A percentile compares a stretch with the other conserved stretches of the same genome.
Evolutionary conservation across 2,797 vertebrate species (phyloP).

Genomic region (Knipowitschia caucasica): DNA sequence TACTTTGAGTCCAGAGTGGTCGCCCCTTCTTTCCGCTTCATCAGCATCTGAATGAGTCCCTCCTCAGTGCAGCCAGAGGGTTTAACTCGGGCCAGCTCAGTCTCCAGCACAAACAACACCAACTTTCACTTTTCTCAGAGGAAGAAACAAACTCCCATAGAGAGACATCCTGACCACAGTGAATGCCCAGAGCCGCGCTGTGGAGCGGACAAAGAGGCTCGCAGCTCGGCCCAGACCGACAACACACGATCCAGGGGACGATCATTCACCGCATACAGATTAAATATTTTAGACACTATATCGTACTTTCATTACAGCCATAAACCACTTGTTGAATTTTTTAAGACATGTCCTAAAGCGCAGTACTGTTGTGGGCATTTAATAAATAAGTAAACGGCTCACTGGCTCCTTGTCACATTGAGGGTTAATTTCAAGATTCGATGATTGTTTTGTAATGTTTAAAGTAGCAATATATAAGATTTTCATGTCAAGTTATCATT

Average conservation of each 20-base stretch:
- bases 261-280: slow-evolving; percentile 27
- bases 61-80: slow-evolving; percentile 53
- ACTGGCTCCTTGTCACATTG: too few species aligned
- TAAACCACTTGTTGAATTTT: too few species aligned
- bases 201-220: slow-evolving; percentile 60
- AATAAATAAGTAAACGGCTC: too few species aligned
- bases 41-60: slow-evolving; percentile 74
- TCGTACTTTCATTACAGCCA: too few species aligned
- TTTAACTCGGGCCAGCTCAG: slow-evolving; percentile 48
- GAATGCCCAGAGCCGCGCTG: slow-evolving; percentile 53
- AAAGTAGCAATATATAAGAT: too few species aligned
- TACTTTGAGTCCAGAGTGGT: slow-evolving; percentile 1
- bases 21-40: slow-evolving; percentile 63
- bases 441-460: too few species aligned
- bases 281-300: slow-evolving; percentile 24
- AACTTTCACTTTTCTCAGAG: slow-evolving; percentile 43
- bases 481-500: too few species aligned
- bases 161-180: slow-evolving; percentile 70
- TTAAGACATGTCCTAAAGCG: too few species aligned
- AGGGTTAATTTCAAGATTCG: too few species aligned
- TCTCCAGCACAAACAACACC: slow-evolving; percentile 23
- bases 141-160: slow-evolving; percentile 54
- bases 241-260: slow-evolving; percentile 61
- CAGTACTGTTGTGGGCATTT: too few species aligned
- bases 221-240: slow-evolving; percentile 32